Evolutionary conservation across 2,888 invertebrate species (phyloP).

Genomic region (Myopa tessellatipennis): DNA sequence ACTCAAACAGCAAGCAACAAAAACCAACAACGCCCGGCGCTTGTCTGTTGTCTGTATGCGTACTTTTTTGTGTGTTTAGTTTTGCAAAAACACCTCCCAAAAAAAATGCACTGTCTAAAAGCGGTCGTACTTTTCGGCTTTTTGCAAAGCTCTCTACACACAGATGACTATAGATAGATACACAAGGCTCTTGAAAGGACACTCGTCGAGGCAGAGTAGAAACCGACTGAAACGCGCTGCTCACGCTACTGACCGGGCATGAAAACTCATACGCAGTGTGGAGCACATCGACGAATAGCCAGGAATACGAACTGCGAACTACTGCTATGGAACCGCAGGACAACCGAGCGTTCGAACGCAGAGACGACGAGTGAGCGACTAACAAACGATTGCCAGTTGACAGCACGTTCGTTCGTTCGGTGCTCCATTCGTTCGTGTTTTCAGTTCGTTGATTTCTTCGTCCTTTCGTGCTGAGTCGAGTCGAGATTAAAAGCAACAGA

Average conservation of each 20-base stretch:
- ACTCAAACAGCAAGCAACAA: not conserved
- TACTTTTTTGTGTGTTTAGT: constrained; percentile 1
- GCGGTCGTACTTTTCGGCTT: constrained; percentile 17
- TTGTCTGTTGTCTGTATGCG: constrained; percentile 4
- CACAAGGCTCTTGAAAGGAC: not conserved
- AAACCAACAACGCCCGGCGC: not conserved
- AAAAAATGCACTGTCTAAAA: constrained; percentile 19
- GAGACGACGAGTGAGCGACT: constrained; percentile 5
- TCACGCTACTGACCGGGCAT: constrained; percentile 31
- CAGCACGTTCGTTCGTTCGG: constrained; percentile 1
- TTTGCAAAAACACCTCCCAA: constrained; percentile 6
- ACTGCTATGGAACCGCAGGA: not conserved
- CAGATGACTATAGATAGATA: not conserved
- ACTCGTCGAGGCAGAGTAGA: constrained; percentile 4
- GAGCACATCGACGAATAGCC: constrained; percentile 1
- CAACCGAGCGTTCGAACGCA: constrained; percentile 10
- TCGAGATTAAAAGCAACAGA: constrained; percentile 12
- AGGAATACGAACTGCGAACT: not conserved
- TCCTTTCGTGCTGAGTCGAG: constrained; percentile 18
- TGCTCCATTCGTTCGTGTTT: constrained; percentile 9
- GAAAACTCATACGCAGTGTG: constrained; percentile 2
- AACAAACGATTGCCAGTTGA: not conserved
- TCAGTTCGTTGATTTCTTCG: not conserved
- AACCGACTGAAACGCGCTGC: constrained; percentile 17
- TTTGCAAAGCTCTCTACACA: constrained; percentile 1